Percentiles rank a stretch among this genome's conserved stretches.
These are phyloP conservation scores for Donacobius atricapilla DNA, from an alignment of 2,113 vertebrate species.

Conservation along the genomic window DNA sequence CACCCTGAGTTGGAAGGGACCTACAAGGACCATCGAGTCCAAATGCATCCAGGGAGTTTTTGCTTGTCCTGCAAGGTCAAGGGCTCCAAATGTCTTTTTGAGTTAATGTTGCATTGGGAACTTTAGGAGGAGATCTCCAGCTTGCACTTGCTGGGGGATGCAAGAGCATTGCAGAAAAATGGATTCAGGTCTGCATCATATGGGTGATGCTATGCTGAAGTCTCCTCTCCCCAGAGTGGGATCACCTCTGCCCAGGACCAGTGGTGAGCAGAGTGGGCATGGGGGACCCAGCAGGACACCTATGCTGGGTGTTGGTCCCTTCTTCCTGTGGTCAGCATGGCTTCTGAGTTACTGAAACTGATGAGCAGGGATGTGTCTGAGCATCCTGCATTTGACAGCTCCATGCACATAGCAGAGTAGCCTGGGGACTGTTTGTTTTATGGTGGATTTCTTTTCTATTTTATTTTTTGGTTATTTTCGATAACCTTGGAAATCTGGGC, in stretches of 20 bases:
- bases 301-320: accelerated
- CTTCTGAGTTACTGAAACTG: background rate
- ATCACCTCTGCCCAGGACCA: background rate
- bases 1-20: background rate
- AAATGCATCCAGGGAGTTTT: background rate
- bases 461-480: background rate
- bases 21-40: background rate
- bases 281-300: background rate
- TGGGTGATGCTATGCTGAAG: background rate
- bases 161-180: accelerated
- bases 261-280: background rate
- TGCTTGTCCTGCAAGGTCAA: background rate
- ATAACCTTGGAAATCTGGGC: constrained; percentile 53
- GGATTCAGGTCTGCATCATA: accelerated
- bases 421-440: background rate
- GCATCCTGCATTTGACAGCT: background rate
- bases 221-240: accelerated
- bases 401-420: background rate
- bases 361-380: background rate
- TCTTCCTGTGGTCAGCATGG: background rate
- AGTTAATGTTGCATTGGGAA: background rate
- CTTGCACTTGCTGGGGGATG: accelerated
- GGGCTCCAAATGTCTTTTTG: background rate
- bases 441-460: background rate
- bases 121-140: background rate